Evolutionary conservation across 2,797 vertebrate species (phyloP), one percentile per base, ranked within the genome.

Genomic region (Chaetophractus vellerosus): DNA sequence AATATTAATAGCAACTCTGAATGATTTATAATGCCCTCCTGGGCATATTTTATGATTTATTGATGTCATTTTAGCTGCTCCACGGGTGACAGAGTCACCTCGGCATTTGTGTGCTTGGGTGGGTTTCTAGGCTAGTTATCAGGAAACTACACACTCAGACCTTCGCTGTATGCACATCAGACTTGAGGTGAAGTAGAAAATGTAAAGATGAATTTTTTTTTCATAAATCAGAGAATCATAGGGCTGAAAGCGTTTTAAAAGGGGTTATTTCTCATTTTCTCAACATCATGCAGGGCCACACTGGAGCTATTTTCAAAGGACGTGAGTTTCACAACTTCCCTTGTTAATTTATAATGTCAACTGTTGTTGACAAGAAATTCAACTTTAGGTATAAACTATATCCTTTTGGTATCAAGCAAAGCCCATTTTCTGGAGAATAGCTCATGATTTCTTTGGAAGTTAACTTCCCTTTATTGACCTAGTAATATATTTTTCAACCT

Each of bases 21-120:
- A 97, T 96, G 95, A 97, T 97, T 97, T 97, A 97, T 95, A 93
- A 93, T 88, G 88, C 82, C 92, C 95, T 97, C 93, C 90, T 96
- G 93, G 97, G 96, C 38, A 52, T 95, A 83, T 89, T 93, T 96
- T 90, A 96, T 97, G 96, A 97, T 97, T 97, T 97, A 97, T 95
- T 96, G 92, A 97, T 97, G 96, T 87, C 93, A 78, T 96, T 97
- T 97, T 95, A 96, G 95, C 71, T 71, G 90, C 92, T 88, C 90
- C 78, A 3, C 93, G 92, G 96, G 96, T 96, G 90, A 93, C 61
- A 95, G 91, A 91, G 85, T 94, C 92, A 91, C 95, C 81, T 94
- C 82, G 1, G 78, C 26, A 33, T 94, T 61, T 92, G 69, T 88
- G 93, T 64, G 88, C 69, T 93, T 79, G 57, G 59, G 41, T 93